Conservation (phyloP, 30 jellyfish, hydroid and myxozoan genomes). For the Chironex yamaguchii region DNA sequence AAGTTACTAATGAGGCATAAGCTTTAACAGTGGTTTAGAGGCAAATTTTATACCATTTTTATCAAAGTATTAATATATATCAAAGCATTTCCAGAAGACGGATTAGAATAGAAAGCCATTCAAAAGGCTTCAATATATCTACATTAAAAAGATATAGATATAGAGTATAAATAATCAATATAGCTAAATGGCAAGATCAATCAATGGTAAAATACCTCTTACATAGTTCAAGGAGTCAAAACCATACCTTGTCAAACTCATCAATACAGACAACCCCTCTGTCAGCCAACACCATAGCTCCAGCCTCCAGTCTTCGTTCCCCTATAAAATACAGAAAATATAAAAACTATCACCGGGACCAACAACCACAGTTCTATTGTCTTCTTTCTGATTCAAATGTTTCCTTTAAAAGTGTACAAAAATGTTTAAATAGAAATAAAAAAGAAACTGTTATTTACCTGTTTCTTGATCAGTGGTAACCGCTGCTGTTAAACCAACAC, state of each 20-base stretch:
- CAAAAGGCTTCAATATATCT: no score
- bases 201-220: background rate
- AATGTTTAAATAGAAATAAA: background rate
- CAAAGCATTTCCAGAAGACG: no score
- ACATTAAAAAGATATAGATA: no score
- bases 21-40: no score
- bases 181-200: background rate
- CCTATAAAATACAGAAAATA: slow-evolving; percentile 44
- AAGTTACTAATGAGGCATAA: no score
- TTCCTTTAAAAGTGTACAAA: background rate
- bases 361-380: no score
- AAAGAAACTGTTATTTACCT: slow-evolving; percentile 47
- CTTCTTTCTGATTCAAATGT: background rate
- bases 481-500: slow-evolving; percentile 99
- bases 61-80: no score
- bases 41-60: no score
- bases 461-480: slow-evolving; percentile 99
- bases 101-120: no score
- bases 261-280: slow-evolving; percentile 99
- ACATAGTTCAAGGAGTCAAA: no score
- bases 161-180: no score
- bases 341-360: background rate
- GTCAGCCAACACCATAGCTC: slow-evolving; percentile 99
- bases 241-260: slow-evolving; percentile 95
- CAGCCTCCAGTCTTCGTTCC: slow-evolving; percentile 97